These are phyloP conservation scores for Murina feae DNA, from an alignment of 2,113 vertebrate species.

Conservation along the genomic window DNA sequence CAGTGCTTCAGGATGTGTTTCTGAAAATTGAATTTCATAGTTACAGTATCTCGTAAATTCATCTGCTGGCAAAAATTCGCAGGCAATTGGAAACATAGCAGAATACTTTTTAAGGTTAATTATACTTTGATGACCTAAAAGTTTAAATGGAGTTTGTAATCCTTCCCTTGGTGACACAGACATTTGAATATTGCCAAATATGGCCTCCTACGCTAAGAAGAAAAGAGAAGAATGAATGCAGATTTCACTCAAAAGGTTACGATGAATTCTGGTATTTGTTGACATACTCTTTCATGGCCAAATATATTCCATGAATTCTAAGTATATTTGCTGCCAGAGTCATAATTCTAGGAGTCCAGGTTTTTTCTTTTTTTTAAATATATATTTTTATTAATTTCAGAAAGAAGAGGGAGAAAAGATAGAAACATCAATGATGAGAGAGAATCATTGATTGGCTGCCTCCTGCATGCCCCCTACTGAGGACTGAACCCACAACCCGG, in stretches of 20 bases:
- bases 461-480: too few species aligned
- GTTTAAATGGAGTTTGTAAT: constrained; percentile 13
- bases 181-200: constrained; percentile 15
- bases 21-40: constrained; percentile 21
- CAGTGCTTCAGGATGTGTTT: neutral
- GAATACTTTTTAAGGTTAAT: neutral
- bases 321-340: neutral
- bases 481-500: too few species aligned
- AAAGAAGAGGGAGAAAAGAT: too few species aligned
- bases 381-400: too few species aligned
- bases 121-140: constrained; percentile 8
- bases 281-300: neutral
- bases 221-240: constrained; percentile 7
- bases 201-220: neutral
- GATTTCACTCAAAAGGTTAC: neutral
- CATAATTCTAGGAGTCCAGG: neutral
- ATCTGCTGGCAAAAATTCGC: constrained; percentile 23
- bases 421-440: too few species aligned
- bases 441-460: too few species aligned
- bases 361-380: neutral
- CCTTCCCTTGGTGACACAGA: constrained; percentile 27
- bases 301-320: neutral
- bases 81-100: neutral
- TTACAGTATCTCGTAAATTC: constrained; percentile 21
- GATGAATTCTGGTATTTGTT: neutral